These are phyloP conservation scores for Lepisosteus oculatus DNA, from an alignment of 2,113 vertebrate genomes.

Conservation along the genomic window DNA sequence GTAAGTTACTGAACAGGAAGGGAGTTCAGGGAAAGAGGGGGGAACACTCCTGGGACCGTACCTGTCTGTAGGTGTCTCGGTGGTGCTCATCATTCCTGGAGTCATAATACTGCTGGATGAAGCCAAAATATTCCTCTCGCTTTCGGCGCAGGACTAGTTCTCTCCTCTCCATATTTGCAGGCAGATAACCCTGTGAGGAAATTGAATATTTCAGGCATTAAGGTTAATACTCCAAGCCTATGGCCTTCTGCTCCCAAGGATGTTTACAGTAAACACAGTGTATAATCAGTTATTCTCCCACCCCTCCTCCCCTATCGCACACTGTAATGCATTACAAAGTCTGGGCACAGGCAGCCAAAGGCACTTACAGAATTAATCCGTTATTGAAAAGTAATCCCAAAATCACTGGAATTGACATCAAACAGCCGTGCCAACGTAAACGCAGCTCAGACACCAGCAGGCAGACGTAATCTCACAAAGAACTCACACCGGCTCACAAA, in stretches of 20 bases:
- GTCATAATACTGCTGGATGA: slow-evolving; percentile 98
- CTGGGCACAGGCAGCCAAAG: not conserved
- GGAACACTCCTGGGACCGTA: slow-evolving; percentile 25
- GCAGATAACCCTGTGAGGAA: slow-evolving; percentile 82
- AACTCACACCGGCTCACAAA: too few relatives aligned
- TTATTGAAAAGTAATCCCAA: not conserved
- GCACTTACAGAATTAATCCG: not conserved
- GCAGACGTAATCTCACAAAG: too few relatives aligned
- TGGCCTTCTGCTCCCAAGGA: too few relatives aligned
- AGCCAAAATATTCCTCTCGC: slow-evolving; percentile 93
- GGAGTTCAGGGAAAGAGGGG: not conserved
- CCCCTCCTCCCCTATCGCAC: too few relatives aligned
- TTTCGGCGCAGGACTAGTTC: slow-evolving; percentile 88
- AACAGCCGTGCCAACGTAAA: not conserved
- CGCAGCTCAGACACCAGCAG: too few relatives aligned
- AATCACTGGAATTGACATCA: not conserved
- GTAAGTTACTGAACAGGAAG: not conserved
- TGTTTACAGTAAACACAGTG: too few relatives aligned
- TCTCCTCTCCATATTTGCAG: slow-evolving; percentile 86
- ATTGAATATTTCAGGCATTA: too few relatives aligned
- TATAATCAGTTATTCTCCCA: too few relatives aligned
- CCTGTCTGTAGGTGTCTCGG: slow-evolving; percentile 96
- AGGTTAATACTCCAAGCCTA: too few relatives aligned
- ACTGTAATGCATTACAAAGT: not conserved
- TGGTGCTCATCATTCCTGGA: slow-evolving; percentile 94